These are phyloP conservation scores for Lerista edwardsae DNA, from an alignment of 2,797 vertebrate genomes.

Conservation along the genomic window DNA sequence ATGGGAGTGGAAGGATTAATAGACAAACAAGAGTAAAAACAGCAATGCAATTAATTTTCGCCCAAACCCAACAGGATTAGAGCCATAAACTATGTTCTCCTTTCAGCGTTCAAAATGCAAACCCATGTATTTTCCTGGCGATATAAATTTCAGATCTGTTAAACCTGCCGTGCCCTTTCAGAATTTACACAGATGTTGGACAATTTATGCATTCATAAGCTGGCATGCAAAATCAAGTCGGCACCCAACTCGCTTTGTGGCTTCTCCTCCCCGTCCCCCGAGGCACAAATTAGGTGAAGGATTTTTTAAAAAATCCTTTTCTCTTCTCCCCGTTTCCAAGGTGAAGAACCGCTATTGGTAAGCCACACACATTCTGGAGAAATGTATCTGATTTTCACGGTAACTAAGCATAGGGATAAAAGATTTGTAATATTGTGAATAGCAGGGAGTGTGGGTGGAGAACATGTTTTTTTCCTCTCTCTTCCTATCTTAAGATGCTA, in stretches of 20 bases:
- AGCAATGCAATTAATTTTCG: slow-evolving; percentile 40
- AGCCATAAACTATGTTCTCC: slow-evolving; percentile 35
- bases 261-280: neutral
- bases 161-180: slow-evolving; percentile 40
- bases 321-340: neutral
- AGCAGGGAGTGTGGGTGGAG: neutral
- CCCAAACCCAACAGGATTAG: slow-evolving; percentile 38
- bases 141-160: slow-evolving; percentile 45
- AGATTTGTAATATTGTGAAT: too few species aligned
- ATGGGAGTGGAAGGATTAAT: slow-evolving; percentile 30
- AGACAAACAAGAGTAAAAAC: slow-evolving; percentile 31
- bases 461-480: neutral
- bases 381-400: neutral
- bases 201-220: slow-evolving; percentile 37
- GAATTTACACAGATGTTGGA: slow-evolving; percentile 42
- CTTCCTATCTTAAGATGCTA: neutral
- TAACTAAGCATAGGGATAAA: too few species aligned
- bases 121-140: slow-evolving; percentile 32
- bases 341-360: neutral
- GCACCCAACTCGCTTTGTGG: neutral
- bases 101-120: slow-evolving; percentile 33
- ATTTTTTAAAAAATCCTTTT: slow-evolving; percentile 1
- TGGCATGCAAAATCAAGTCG: slow-evolving; percentile 33
- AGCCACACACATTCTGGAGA: neutral
- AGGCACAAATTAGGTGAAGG: slow-evolving; percentile 7